Percentiles rank a stretch among this genome's conserved stretches.
Conservation (phyloP, 2,888 invertebrate genomes). For the Psylliodes chrysocephalus region DNA sequence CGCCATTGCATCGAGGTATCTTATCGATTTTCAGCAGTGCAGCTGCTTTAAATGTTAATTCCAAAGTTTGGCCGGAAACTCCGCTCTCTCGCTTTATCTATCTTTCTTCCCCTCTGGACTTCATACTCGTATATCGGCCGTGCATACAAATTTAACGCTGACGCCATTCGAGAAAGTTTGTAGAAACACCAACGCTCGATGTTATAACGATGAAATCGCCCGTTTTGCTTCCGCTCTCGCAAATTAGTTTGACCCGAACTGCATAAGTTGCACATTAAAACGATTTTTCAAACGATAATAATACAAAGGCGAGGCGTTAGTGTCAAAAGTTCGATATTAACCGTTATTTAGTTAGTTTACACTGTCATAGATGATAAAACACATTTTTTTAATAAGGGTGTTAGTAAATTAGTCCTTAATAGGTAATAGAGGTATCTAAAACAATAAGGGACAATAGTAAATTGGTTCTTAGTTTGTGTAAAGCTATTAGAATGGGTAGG, state of each 20-base stretch:
- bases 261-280: background rate
- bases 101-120: background rate
- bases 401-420: too few species aligned
- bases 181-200: background rate
- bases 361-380: too few species aligned
- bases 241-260: constrained; percentile 4
- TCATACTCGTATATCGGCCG: background rate
- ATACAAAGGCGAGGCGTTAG: too few species aligned
- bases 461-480: too few species aligned
- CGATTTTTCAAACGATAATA: too few species aligned
- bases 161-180: background rate
- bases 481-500: too few species aligned
- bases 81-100: background rate
- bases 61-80: constrained; percentile 4
- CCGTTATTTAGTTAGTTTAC: too few species aligned
- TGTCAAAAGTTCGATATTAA: too few species aligned
- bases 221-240: background rate
- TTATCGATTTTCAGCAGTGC: constrained; percentile 9
- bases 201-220: background rate
- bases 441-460: too few species aligned
- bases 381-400: too few species aligned
- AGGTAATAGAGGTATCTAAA: too few species aligned
- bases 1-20: background rate
- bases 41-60: constrained; percentile 11
- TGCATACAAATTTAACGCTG: background rate